Evolutionary conservation across 1,140 invertebrate genomes (phyloP).

Genomic region (Eurytemora carolleeae): DNA sequence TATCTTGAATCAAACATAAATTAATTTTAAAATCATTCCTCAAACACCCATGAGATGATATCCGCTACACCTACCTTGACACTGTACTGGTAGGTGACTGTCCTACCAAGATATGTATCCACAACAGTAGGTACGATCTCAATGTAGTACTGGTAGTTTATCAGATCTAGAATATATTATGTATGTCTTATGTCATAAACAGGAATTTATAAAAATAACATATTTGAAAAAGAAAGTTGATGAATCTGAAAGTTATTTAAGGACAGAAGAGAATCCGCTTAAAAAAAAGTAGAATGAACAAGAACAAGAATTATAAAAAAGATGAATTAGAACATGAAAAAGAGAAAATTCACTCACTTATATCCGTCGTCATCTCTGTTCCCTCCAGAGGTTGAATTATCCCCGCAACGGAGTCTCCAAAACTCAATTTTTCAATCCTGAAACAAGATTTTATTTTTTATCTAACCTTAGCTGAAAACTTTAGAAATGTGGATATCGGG

Average conservation of each 20-base stretch:
- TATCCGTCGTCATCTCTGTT: slow-evolving; percentile 51
- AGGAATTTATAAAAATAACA: no score
- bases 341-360: slow-evolving; percentile 34
- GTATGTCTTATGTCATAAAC: no score
- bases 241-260: slow-evolving; percentile 3
- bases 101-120: slow-evolving; percentile 29
- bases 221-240: no score
- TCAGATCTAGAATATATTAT: slow-evolving; percentile 34
- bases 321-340: slow-evolving; percentile 5
- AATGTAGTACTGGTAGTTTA: slow-evolving; percentile 79
- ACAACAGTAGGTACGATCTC: slow-evolving; percentile 87
- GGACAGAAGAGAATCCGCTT: slow-evolving; percentile 15
- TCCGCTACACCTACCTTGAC: background rate
- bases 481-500: no score
- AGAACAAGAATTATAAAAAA: slow-evolving; percentile 11
- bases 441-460: no score
- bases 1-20: no score
- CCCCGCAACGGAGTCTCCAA: slow-evolving; percentile 60
- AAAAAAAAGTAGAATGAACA: slow-evolving; percentile 13
- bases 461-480: no score
- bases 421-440: slow-evolving; percentile 75
- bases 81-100: background rate
- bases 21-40: no score
- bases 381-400: slow-evolving; percentile 81
- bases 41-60: no score